phyloP scores from a whole-genome alignment of 2,797 vertebrate species.

The Myiotriccus ornatus region DNA sequence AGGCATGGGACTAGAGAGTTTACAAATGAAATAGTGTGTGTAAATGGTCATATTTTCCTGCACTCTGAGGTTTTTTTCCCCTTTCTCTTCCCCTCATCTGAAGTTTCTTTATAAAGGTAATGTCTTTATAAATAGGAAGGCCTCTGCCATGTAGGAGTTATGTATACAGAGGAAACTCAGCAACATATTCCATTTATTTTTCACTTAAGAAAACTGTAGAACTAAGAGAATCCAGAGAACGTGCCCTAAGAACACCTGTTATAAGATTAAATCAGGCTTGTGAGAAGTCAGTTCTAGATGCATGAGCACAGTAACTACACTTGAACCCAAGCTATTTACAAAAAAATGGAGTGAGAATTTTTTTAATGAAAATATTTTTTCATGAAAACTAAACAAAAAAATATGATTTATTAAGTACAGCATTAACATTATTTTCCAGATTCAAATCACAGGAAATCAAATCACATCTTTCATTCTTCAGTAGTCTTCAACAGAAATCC shows the following conservation, averaged over 20 bases:
- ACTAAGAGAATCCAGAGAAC: neutral
- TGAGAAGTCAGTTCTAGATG: neutral
- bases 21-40: neutral
- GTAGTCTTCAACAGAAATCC: neutral
- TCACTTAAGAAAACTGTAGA: neutral
- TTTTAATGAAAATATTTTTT: neutral
- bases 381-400: neutral
- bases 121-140: neutral
- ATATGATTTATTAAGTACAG: neutral
- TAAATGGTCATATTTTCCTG: neutral
- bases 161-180: neutral
- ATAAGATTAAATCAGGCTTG: neutral
- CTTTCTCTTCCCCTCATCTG: neutral
- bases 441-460: neutral
- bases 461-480: neutral
- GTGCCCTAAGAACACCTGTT: neutral
- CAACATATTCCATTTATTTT: neutral
- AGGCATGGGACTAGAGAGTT: neutral
- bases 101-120: neutral
- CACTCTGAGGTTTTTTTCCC: fast-evolving
- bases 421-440: neutral
- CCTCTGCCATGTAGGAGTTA: neutral
- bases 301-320: neutral
- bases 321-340: neutral
- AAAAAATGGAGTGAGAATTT: neutral